Conservation (phyloP, 2,888 invertebrate genomes). For the Adineta ricciae region DNA sequence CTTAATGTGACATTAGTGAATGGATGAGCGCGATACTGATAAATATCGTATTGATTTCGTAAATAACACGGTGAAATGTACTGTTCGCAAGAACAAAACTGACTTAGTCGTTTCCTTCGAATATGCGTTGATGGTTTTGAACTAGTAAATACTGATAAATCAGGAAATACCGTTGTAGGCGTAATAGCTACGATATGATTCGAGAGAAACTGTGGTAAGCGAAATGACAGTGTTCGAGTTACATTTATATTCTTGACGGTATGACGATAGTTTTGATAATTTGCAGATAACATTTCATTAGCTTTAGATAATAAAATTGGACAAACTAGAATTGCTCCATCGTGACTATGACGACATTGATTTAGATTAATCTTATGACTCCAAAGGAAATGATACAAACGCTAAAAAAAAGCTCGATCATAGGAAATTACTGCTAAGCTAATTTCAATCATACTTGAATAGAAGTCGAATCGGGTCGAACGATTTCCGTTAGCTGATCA, state of each 20-base stretch:
- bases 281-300: not conserved
- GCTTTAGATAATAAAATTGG: not conserved
- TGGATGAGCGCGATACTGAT: not conserved
- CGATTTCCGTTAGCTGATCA: not conserved
- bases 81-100: not conserved
- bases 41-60: not conserved
- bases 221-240: not conserved
- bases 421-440: not conserved
- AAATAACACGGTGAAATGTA: not conserved
- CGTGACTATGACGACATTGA: not conserved
- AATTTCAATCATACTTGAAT: not conserved
- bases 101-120: not conserved
- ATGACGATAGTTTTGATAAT: not conserved
- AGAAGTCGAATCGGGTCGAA: not conserved
- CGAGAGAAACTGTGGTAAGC: not conserved
- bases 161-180: not conserved
- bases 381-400: not conserved
- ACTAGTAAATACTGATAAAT: not conserved
- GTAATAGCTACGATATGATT: not conserved
- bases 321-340: not conserved
- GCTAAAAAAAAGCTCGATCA: not conserved
- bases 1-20: not conserved
- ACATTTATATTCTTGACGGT: not conserved
- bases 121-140: not conserved
- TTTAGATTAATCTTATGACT: not conserved